Base-by-base conservation (phyloP, 1,140 invertebrate species). In the Lepidurus packardi region DNA sequence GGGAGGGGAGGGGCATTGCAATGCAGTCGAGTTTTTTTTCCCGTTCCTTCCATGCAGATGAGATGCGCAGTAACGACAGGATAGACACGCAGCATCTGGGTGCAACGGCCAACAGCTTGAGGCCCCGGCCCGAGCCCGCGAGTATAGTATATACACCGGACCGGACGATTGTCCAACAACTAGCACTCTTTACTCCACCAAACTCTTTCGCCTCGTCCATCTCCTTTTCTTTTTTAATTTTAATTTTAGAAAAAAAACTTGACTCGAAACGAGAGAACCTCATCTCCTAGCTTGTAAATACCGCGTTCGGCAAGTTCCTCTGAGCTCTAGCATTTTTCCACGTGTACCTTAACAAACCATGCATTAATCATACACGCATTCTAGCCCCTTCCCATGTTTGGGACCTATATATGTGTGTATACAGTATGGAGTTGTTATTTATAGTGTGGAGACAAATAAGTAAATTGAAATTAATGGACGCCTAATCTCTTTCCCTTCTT, bases 361-460 rank as follows among this genome's bases (percentile, higher is more conserved):
- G 53, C 53, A 65, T 65, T 65, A 65, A 65, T 65, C 53, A 65
- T 65, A 65, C 53, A 65, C 53, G 53, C 53, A 65, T 65, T 65
- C 53, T 65, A n/a, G 53, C 53, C 21, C 53, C 53, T 65, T 65
- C 21, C 53, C 53, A 65, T 65, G 53, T 65, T 65, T 65, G 53
- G 53, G 53, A 65, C 53, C 21, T 65, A 21, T 65, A 65, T 65
- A n/a, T 65, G 21, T 21, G 53, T 65, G 21, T 21, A 21, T 65
- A 21, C 7, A 21, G 16, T 65, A 65, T 13, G 21, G 21, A 65
- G 21, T n/a, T 13, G 9, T 65, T 65, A 65, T 65, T 65, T 65
- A 65, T 65, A 65, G 53, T 65, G 53, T 65, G 53, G 53, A 65
- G 53, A 65, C 8, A 65, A 65, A 65, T 65, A 65, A 65, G 53